A percentile compares a stretch with the other conserved stretches of the same genome.
phyloP scores from a whole-genome alignment of 1,140 invertebrate genomes.

The Drosophila cardini region DNA sequence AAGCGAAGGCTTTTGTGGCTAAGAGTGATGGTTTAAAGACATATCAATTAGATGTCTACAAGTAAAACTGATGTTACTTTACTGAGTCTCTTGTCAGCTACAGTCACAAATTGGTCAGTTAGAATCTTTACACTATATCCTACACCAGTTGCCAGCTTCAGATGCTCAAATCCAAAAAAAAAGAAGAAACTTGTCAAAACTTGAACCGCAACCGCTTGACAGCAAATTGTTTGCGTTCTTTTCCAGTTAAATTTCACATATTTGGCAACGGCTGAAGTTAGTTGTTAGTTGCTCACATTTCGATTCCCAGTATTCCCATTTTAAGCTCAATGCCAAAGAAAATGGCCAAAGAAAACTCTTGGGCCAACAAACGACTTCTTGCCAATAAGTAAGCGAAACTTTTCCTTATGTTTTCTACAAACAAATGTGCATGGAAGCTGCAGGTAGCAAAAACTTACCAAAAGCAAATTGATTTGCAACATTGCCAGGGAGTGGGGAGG shows the following conservation, averaged over 20 bases:
- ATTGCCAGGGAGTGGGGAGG: conserved; percentile 26
- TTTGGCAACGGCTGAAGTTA: conserved; percentile 55
- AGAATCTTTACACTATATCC: background rate
- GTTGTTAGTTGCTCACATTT: conserved; percentile 39
- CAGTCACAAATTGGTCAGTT: conserved; percentile 14
- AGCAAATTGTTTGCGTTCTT: conserved; percentile 58
- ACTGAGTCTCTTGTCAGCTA: background rate
- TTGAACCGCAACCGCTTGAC: conserved; percentile 63
- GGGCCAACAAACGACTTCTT: conserved; percentile 44
- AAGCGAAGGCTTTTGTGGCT: background rate
- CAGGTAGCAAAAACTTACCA: conserved; percentile 65
- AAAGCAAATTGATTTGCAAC: conserved; percentile 77
- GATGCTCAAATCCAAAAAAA: conserved; percentile 1
- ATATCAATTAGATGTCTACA: background rate
- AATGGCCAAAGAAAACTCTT: conserved; percentile 33
- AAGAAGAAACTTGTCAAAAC: conserved; percentile 36
- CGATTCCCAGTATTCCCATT: conserved; percentile 6
- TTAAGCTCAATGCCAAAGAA: conserved; percentile 5
- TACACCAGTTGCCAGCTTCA: background rate
- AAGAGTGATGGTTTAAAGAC: background rate
- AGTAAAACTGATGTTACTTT: background rate
- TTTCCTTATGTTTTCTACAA: conserved; percentile 72
- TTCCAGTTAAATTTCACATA: conserved; percentile 40
- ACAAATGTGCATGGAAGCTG: conserved; percentile 63
- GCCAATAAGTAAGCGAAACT: conserved; percentile 75